Conservation (phyloP, 2,888 invertebrate species). For the Aporophyla nigra region DNA sequence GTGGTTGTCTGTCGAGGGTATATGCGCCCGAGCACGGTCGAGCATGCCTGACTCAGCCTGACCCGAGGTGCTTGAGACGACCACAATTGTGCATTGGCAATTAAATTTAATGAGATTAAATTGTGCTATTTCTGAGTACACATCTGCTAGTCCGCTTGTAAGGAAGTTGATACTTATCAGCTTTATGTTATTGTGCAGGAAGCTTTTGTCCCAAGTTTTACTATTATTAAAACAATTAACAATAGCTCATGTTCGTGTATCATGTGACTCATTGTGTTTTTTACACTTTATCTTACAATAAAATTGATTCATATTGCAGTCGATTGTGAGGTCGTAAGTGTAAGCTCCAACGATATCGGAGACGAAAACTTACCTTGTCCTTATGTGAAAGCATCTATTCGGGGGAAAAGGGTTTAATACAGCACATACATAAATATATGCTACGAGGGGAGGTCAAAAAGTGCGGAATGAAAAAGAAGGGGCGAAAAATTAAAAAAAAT, state of each 20-base stretch:
- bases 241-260: slow-evolving; percentile 42
- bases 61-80: slow-evolving; percentile 82
- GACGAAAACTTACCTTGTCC: slow-evolving; percentile 10
- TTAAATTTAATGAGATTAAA: slow-evolving; percentile 88
- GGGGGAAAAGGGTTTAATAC: slow-evolving; percentile 3
- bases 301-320: slow-evolving; percentile 56
- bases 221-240: slow-evolving; percentile 50
- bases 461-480: too few species aligned
- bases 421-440: background rate
- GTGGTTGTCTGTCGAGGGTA: slow-evolving; percentile 61
- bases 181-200: slow-evolving; percentile 74
- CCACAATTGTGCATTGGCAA: slow-evolving; percentile 85
- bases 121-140: slow-evolving; percentile 84
- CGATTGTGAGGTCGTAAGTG: slow-evolving; percentile 47
- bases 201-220: slow-evolving; percentile 59
- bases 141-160: slow-evolving; percentile 75
- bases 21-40: slow-evolving; percentile 51
- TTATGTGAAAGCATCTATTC: slow-evolving; percentile 3
- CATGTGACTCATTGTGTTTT: slow-evolving; percentile 52
- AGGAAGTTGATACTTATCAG: slow-evolving; percentile 79
- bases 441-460: too few species aligned
- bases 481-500: too few species aligned
- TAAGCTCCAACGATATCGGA: slow-evolving; percentile 26
- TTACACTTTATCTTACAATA: slow-evolving; percentile 49
- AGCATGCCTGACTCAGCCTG: slow-evolving; percentile 80